These are phyloP conservation scores for Pammene fasciana DNA, from an alignment of 2,888 invertebrate species.

Conservation along the genomic window DNA sequence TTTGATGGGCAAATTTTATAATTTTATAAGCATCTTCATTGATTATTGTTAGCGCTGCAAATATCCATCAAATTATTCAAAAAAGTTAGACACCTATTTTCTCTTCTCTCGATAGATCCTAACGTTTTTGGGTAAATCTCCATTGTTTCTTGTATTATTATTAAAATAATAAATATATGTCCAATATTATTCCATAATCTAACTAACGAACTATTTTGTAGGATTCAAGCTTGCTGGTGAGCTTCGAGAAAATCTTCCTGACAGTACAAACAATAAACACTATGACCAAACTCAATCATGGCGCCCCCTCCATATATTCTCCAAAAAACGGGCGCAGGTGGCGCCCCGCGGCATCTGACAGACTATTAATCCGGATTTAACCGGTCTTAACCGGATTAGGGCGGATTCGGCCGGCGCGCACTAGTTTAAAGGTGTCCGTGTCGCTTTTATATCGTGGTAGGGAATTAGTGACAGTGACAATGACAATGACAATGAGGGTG, in stretches of 20 bases:
- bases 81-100: too few species aligned
- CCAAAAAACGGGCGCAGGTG: constrained; percentile 67
- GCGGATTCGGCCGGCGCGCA: constrained; percentile 60
- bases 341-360: constrained; percentile 75
- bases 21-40: too few species aligned
- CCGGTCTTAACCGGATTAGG: constrained; percentile 72
- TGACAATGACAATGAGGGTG: constrained; percentile 5
- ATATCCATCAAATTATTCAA: too few species aligned
- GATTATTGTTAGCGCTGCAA: not conserved
- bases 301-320: constrained; percentile 13
- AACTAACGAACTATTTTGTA: too few species aligned
- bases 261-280: not conserved
- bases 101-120: too few species aligned
- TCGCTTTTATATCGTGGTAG: constrained; percentile 43
- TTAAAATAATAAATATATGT: too few species aligned
- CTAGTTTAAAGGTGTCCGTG: constrained; percentile 60
- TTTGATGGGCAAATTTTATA: too few species aligned
- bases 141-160: too few species aligned
- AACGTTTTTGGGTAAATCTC: too few species aligned
- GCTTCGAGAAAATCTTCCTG: not conserved
- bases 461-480: constrained; percentile 10
- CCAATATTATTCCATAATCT: too few species aligned
- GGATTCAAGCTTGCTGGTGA: too few species aligned
- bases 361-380: constrained; percentile 81
- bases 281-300: constrained; percentile 10